Conservation (phyloP, 2,797 vertebrate species). For the Ceyx erithaca region DNA sequence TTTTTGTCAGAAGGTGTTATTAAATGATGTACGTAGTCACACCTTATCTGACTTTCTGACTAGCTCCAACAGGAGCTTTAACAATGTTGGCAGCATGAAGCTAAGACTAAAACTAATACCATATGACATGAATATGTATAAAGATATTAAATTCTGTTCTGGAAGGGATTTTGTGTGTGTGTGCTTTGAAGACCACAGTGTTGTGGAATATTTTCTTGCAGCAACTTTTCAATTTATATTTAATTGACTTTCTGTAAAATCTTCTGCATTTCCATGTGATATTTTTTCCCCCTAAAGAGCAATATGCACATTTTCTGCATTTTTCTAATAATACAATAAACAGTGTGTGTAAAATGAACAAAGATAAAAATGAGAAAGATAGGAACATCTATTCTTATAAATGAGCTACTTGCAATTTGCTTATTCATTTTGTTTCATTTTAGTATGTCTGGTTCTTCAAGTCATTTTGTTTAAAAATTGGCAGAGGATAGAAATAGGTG, state of each 20-base stretch:
- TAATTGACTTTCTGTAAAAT: constrained; percentile 30
- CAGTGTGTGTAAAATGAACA: neutral
- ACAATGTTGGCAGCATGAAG: neutral
- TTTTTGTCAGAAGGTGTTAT: neutral
- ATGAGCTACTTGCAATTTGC: neutral
- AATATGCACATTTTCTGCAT: neutral
- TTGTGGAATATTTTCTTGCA: neutral
- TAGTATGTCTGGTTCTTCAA: neutral
- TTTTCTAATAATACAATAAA: constrained; percentile 10
- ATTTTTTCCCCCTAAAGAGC: neutral
- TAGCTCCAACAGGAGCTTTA: neutral
- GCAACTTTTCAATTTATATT: neutral
- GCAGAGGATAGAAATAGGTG: neutral
- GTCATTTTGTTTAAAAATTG: neutral
- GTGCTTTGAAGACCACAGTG: neutral
- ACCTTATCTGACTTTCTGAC: neutral
- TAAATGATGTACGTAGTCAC: neutral
- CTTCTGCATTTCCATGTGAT: neutral
- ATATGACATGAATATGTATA: constrained; percentile 12
- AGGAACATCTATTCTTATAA: neutral
- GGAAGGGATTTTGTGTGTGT: neutral
- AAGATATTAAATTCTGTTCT: constrained; percentile 30
- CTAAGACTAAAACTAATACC: neutral
- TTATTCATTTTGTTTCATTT: neutral
- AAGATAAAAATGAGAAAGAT: neutral